Base-by-base conservation (phyloP, 2,113 vertebrate species). In the Psilopogon haemacephalus region DNA sequence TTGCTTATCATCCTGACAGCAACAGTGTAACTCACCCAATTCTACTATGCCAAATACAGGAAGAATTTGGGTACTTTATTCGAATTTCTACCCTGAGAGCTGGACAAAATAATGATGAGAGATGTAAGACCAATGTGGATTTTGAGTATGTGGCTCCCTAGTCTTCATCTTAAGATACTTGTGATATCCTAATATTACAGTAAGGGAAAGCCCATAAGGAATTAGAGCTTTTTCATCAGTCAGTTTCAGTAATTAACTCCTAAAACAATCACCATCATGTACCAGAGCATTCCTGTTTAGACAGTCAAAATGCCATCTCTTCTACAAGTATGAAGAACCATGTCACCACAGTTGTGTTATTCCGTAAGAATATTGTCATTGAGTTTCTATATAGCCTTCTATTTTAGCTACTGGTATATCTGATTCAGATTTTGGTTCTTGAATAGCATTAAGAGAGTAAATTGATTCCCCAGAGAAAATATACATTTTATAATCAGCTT, bases 1-100 rank as follows among this genome's bases (percentile, higher is more conserved):
- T 60, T 58, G n/a, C 17, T 78, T 68, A 74, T 37, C 11, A 23
- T 27, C 7, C 21, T 82, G 46, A 82, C 6, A 77, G 13, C 1
- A 2, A 26, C 0, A 63, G 40, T 17, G 6, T 35, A 63, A 38
- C 5, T 9, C 7, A 10, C 9, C 7, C 32, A 60, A 28, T 44
- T 72, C 32, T 30, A 46, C 24, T 58, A 28, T 2, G 40, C 6
- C 86, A 35, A 15, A 38, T 11, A 46, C 0, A 8, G 9, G 9
- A 23, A 62, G 46, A 48, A 76, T 52, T 35, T 13, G 54, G 27
- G 24, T 58, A 73, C 19, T 42, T 35, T 21, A 60, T 30, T 18
- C 8, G 68, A 52, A 26, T 37, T 88, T 44, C 20, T 15, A 62
- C 8, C 11, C 11, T 38, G 67, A 74, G 1, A 84, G 4, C 10